Base-by-base conservation (phyloP, 2,888 invertebrate species). In the Cerceris rybyensis region DNA sequence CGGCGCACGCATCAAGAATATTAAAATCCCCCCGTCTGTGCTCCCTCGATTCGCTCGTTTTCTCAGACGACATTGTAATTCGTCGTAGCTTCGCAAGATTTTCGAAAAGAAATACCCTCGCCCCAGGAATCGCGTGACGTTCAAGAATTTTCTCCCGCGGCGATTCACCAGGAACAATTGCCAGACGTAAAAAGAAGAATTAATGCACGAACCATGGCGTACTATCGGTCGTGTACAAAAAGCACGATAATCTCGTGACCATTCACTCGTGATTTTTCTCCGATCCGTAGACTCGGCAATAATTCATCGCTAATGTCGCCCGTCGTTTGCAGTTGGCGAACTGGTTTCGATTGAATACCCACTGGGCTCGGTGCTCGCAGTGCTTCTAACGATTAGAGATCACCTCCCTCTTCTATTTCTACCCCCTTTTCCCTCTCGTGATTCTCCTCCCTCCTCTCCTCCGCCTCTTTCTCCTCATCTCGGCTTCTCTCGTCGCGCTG, bases 281-380 rank as follows among this genome's bases (percentile, higher is more conserved):
- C 70, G 55, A 69, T 70, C 68, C 13, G 39, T 43, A 50, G 58
- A 65, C 49, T 42, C 57, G 14, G 71, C 67, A 75, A 84, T 83
- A 83, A 78, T 76, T 84, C 75, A 84, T 85, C 76, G 73, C 70
- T 80, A 78, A 84, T 81, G 82, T 81, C 73, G 72, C 66, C 66
- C 42, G 74, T 72, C 75, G 68, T 55, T 73, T 54, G 64, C 71
- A 69, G 61, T 57, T 17, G 75, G 65, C 76, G 78, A 70, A 85
- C 83, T 83, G 83, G 77, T 83, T 84, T 64, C 75, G 73, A 83
- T 81, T 71, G 81, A 83, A 81, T 82, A 80, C 68, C 74, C 58
- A 57, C 67, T 7, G 52, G 39, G 67, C 54, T 41, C 59, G 52
- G 41, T 39, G 55, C 68, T 61, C 58, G 49, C 64, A 8, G 70